Conservation (phyloP, 1,140 invertebrate genomes). For the Drosophila pruinosa region DNA sequence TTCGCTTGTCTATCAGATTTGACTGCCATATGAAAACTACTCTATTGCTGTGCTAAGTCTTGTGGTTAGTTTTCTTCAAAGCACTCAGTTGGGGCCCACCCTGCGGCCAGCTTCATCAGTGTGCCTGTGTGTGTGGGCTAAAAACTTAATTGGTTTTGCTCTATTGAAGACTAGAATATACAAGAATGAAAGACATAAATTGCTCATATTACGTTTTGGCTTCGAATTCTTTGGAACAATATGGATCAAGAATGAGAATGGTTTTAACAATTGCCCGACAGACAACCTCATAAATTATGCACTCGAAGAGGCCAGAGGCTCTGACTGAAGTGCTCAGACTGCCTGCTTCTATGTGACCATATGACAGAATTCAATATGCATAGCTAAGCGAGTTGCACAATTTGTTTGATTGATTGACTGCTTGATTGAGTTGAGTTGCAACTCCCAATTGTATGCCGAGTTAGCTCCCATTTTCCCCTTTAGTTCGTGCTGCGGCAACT, state of each 20-base stretch:
- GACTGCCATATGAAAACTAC: not conserved
- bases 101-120: slow-evolving; percentile 43
- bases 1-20: too few relatives aligned
- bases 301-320: slow-evolving; percentile 17
- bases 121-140: slow-evolving; percentile 22
- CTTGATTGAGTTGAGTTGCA: slow-evolving; percentile 53
- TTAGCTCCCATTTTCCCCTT: not conserved
- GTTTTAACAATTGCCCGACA: slow-evolving; percentile 48
- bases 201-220: slow-evolving; percentile 28
- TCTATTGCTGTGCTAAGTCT: slow-evolving; percentile 14
- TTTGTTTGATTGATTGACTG: slow-evolving; percentile 75
- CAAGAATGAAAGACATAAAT: slow-evolving; percentile 39
- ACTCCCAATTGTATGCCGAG: not conserved
- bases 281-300: slow-evolving; percentile 68
- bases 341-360: too few relatives aligned
- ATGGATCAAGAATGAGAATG: slow-evolving; percentile 15
- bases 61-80: slow-evolving; percentile 11
- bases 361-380: slow-evolving; percentile 74
- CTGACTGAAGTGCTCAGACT: not conserved
- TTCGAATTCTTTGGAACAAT: not conserved
- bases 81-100: not conserved
- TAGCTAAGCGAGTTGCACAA: slow-evolving; percentile 69
- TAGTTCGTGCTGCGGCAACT: not conserved
- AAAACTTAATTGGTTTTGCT: slow-evolving; percentile 72
- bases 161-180: slow-evolving; percentile 3